These are phyloP conservation scores for Triplophysa yarkandensis DNA, from an alignment of 2,797 vertebrate genomes.

Conservation along the genomic window DNA sequence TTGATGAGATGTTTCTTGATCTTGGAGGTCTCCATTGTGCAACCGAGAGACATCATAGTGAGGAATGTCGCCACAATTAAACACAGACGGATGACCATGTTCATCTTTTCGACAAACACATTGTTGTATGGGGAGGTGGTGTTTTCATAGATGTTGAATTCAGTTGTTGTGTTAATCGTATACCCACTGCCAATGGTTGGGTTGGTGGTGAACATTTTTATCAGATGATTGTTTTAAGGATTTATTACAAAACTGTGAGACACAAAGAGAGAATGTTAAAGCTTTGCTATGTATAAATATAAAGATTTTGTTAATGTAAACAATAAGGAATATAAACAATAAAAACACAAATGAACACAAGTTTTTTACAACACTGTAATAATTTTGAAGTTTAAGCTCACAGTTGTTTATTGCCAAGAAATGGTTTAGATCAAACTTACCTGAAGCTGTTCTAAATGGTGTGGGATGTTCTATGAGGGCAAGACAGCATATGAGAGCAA, in stretches of 20 bases:
- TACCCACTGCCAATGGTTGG: neutral
- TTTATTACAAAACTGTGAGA: neutral
- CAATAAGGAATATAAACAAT: too few species aligned
- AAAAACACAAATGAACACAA: neutral
- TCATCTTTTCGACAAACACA: constrained; percentile 45
- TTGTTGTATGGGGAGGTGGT: constrained; percentile 52
- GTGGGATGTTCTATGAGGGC: neutral
- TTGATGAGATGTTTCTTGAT: constrained; percentile 80
- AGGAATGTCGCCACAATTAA: constrained; percentile 61
- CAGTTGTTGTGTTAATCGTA: neutral
- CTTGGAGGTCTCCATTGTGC: constrained; percentile 81
- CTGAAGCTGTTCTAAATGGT: neutral
- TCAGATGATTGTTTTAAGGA: too few species aligned
- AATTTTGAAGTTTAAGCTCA: neutral
- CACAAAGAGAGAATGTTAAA: neutral
- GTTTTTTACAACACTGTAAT: neutral
- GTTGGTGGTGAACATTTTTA: constrained; percentile 7
- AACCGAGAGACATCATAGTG: constrained; percentile 79
- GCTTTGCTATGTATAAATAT: neutral
- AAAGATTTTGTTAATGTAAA: too few species aligned
- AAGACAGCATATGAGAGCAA: neutral
- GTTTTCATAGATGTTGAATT: neutral
- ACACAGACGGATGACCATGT: constrained; percentile 63
- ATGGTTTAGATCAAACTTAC: constrained; percentile 23
- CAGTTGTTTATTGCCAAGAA: neutral